Conservation (phyloP, 2,113 vertebrate species). For the Canis aureus region DNA sequence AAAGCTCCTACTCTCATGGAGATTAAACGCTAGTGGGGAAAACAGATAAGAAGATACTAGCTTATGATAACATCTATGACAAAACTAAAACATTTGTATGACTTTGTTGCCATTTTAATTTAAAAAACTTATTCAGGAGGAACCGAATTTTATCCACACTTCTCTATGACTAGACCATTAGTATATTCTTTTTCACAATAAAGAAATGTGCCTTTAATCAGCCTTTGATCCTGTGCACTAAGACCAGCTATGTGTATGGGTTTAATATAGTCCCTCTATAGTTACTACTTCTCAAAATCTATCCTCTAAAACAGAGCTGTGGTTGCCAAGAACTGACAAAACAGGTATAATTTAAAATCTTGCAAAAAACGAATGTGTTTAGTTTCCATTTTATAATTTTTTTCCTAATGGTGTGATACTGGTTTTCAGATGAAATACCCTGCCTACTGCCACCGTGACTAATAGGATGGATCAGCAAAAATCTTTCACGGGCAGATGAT, state of each 20-base stretch:
- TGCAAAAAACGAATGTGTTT: background rate
- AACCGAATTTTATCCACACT: background rate
- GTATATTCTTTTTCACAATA: background rate
- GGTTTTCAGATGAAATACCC: background rate
- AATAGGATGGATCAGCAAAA: background rate
- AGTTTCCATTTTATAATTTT: background rate
- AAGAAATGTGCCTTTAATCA: background rate
- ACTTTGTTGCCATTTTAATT: background rate
- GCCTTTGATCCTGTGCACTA: background rate
- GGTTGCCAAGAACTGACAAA: background rate
- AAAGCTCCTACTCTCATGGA: background rate
- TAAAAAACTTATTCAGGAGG: background rate
- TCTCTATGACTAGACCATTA: background rate
- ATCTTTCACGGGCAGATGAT: background rate
- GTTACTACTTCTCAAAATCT: background rate
- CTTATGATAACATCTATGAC: background rate
- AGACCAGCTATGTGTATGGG: background rate
- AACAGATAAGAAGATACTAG: background rate
- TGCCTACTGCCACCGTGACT: background rate
- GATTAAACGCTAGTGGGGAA: background rate
- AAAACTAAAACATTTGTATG: background rate
- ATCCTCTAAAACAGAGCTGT: background rate
- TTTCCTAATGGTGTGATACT: background rate
- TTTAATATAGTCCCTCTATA: background rate
- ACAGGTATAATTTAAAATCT: background rate